Evolutionary conservation across 1,140 invertebrate genomes (phyloP).

Genomic region (Drosophila quadrilineata): DNA sequence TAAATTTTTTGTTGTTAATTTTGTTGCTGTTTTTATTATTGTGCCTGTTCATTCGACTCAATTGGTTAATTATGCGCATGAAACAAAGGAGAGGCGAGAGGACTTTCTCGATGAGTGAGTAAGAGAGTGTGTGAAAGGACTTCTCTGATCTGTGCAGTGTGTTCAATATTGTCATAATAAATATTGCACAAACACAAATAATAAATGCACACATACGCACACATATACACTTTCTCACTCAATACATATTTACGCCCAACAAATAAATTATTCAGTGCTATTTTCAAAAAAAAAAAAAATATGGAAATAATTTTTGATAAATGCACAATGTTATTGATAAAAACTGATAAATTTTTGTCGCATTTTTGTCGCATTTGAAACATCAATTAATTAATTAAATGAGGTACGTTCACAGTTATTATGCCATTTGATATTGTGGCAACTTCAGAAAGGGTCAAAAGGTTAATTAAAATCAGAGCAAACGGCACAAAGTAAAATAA

Average conservation of each 20-base stretch:
- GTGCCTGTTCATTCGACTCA: conserved; percentile 15
- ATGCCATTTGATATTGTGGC: not conserved
- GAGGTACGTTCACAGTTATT: not conserved
- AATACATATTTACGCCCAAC: no score
- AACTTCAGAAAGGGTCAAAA: conserved; percentile 2
- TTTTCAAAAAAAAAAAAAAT: no score
- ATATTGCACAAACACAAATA: conserved; percentile 57
- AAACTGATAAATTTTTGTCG: conserved; percentile 37
- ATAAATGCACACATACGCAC: conserved; percentile 37
- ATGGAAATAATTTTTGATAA: no score
- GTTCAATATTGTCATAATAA: conserved; percentile 67
- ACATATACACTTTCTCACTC: no score
- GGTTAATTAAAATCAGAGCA: conserved; percentile 3
- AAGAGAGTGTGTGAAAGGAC: no score
- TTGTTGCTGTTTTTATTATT: not conserved
- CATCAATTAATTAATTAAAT: conserved; percentile 23
- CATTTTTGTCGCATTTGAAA: not conserved
- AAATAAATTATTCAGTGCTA: conserved; percentile 64
- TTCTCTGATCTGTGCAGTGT: conserved; percentile 8
- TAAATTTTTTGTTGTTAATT: no score
- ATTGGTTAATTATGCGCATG: conserved; percentile 40
- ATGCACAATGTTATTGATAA: conserved; percentile 38
- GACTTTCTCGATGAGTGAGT: conserved; percentile 5
- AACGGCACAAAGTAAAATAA: not conserved
- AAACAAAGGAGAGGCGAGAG: conserved; percentile 14